Conservation (phyloP, 2,113 vertebrate genomes). For the Etheostoma cragini region DNA sequence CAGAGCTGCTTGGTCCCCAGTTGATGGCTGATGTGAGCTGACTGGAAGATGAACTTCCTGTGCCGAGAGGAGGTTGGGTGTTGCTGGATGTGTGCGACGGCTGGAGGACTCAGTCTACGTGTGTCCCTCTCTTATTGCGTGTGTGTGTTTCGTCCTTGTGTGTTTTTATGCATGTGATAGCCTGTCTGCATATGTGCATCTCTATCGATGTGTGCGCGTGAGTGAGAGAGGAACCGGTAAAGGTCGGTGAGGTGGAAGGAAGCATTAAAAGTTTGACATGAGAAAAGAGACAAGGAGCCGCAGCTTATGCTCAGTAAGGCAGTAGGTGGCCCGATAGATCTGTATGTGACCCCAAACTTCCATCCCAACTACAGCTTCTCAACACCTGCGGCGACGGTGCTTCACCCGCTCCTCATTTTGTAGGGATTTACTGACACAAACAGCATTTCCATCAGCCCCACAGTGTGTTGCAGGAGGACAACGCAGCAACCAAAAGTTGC, state of each 20-base stretch:
- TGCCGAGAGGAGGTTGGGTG: constrained; percentile 46
- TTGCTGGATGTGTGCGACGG: neutral
- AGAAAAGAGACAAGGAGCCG: constrained; percentile 18
- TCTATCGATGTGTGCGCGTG: neutral
- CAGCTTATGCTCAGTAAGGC: constrained; percentile 20
- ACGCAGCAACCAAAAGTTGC: neutral
- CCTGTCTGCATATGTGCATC: neutral
- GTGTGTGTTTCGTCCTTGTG: neutral
- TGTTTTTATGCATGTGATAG: constrained; percentile 10
- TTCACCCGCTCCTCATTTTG: constrained; percentile 12
- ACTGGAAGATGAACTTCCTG: constrained; percentile 81
- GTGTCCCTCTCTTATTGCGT: neutral
- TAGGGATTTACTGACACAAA: constrained; percentile 4
- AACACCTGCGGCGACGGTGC: neutral
- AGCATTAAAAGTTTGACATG: constrained; percentile 54
- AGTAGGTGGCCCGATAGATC: constrained; percentile 44
- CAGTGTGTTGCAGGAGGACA: neutral
- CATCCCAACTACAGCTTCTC: constrained; percentile 13
- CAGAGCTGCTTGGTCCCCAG: constrained; percentile 59
- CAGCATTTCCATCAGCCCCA: neutral
- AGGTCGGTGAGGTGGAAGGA: constrained; percentile 43
- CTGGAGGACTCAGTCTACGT: neutral
- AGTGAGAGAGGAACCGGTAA: neutral
- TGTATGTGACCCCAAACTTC: constrained; percentile 24
- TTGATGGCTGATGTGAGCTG: constrained; percentile 77